Base-by-base conservation (phyloP, 2,797 vertebrate species). In the Anguilla anguilla region DNA sequence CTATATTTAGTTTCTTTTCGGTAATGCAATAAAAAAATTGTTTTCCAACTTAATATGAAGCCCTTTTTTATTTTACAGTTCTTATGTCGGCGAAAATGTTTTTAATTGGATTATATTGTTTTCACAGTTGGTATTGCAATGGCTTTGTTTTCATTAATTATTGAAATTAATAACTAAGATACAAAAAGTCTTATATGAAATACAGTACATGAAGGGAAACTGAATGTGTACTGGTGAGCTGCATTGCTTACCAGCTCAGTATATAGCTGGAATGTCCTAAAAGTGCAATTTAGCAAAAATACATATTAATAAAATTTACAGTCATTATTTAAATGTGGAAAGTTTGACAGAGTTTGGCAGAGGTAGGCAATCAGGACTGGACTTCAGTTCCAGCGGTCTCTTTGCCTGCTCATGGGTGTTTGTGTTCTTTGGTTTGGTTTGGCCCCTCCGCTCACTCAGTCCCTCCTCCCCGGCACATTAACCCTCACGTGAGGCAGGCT, bases 401-500 rank as follows among this genome's bases (percentile, higher is more conserved):
- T 17, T 15, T 39, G 35, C 17, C 13, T 77, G 28, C 28, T 15
- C 19, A 7, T 39, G 72, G 28, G 72, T 77, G 72, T 77, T 35
- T 77, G 74, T 22, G 74, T 46, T 79, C 74, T 35, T 10, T 72
- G 3, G 31, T 77, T 61, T 82, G 39, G 43, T 85, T 39, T 53
- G 25, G 22, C 25, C 35, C 53, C 53, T 6, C 2, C 13, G 43
- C 77, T 82, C n/a, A 5, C 84, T 82, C n/a, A 5, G 25, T 72
- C 13, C 69, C 85, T 6, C 61, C 85, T 83, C 88, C 59, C 51
- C 43, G 1, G 88, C 88, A 88, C 85, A 88, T 83, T 86, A 35
- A 28, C 51, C 39, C 84, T 88, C 87, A 88, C 87, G 84, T 88
- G 87, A 88, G 43, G 46, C 69, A 67, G 84, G 77, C 86, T 81